A percentile compares a stretch with the other conserved stretches of the same genome.
Evolutionary conservation across 1,140 invertebrate genomes (phyloP).

Genomic region (Maniola jurtina): DNA sequence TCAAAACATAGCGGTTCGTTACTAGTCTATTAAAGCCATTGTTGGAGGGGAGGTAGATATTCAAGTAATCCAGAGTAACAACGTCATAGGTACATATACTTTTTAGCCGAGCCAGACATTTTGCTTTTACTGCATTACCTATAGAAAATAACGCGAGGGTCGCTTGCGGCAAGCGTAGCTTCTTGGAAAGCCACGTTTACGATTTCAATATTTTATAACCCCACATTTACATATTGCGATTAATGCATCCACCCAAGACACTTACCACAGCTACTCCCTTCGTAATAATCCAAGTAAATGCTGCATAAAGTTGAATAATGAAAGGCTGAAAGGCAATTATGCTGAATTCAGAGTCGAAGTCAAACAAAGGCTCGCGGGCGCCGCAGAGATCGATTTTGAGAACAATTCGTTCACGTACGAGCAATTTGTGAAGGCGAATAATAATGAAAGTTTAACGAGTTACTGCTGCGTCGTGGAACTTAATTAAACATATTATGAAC

Average conservation of each 20-base stretch:
- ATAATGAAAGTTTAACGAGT: constrained; percentile 76
- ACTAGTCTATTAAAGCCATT: too few species aligned
- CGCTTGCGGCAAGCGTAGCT: constrained; percentile 4
- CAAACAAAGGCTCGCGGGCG: constrained; percentile 72
- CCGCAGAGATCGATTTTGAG: constrained; percentile 71
- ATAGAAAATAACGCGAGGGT: constrained; percentile 1
- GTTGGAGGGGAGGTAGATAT: too few species aligned
- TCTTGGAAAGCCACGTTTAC: constrained; percentile 49
- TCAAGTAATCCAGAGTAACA: too few species aligned
- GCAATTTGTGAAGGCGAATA: constrained; percentile 71
- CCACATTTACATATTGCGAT: constrained; percentile 74
- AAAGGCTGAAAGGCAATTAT: constrained; percentile 78
- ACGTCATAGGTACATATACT: too few species aligned
- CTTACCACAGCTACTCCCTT: constrained; percentile 66
- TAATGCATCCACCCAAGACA: constrained; percentile 76
- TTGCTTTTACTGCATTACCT: neutral
- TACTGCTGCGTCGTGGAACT: constrained; percentile 53
- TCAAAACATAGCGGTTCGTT: too few species aligned
- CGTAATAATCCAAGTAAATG: constrained; percentile 76
- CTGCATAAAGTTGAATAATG: constrained; percentile 78
- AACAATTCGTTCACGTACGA: constrained; percentile 74
- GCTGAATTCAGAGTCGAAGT: constrained; percentile 75
- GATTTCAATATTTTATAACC: constrained; percentile 72
- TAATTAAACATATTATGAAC: constrained; percentile 69
- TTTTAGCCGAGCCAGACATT: neutral